A percentile compares a stretch with the other conserved stretches of the same genome.
Conservation (phyloP, 2,888 invertebrate genomes). For the Anarsia innoxiella region DNA sequence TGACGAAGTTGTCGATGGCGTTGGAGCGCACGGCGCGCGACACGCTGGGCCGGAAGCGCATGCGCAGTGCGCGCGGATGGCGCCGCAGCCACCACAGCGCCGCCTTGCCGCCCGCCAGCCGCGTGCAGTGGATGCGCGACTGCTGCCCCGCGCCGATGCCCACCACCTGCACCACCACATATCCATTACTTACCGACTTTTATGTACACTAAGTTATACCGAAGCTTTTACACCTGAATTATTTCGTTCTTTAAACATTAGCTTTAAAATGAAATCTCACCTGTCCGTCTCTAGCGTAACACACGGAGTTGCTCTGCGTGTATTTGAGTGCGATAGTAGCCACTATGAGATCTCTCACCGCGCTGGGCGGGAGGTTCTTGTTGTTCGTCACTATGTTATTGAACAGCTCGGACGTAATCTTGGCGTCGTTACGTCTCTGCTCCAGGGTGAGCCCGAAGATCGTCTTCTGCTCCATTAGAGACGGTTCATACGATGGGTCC, state of each 20-base stretch:
- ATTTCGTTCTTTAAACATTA: not conserved
- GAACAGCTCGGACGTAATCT: slow-evolving; percentile 86
- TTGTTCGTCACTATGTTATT: slow-evolving; percentile 85
- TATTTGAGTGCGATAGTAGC: slow-evolving; percentile 98
- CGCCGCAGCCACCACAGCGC: slow-evolving; percentile 98
- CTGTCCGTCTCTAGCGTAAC: slow-evolving; percentile 94
- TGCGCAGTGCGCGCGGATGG: slow-evolving; percentile 85
- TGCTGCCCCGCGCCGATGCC: slow-evolving; percentile 99
- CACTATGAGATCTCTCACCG: slow-evolving; percentile 92
- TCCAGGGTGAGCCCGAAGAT: slow-evolving; percentile 76
- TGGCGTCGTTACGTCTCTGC: slow-evolving; percentile 90
- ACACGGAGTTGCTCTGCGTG: slow-evolving; percentile 99
- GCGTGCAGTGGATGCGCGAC: slow-evolving; percentile 97
- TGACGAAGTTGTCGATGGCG: slow-evolving; percentile 96
- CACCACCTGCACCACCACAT: slow-evolving; percentile 85
- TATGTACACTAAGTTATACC: too few relatives aligned
- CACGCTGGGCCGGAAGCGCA: slow-evolving; percentile 90
- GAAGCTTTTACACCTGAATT: too few relatives aligned
- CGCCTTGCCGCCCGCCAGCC: slow-evolving; percentile 97
- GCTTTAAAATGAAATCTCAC: too few relatives aligned
- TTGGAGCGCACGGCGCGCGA: slow-evolving; percentile 95
- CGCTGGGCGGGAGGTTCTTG: slow-evolving; percentile 80
- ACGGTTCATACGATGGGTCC: slow-evolving; percentile 89
- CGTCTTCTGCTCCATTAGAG: slow-evolving; percentile 83
- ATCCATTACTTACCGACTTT: too few relatives aligned